phyloP scores from a whole-genome alignment of 2,888 invertebrate species.

The Fragum fragum region DNA sequence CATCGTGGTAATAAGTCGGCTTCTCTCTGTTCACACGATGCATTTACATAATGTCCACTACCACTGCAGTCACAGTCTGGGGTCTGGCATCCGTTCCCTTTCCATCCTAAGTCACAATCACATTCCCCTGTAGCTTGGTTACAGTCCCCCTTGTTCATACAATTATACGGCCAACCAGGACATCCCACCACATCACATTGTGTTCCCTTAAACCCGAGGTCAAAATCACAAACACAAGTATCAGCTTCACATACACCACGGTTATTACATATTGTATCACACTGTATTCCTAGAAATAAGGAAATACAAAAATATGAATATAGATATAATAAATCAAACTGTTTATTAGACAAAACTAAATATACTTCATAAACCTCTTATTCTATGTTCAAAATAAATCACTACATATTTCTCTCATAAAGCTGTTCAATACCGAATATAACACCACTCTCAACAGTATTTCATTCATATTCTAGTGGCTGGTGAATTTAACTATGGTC shows the following conservation, averaged over 20 bases:
- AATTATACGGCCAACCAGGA: constrained; percentile 78
- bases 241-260: constrained; percentile 75
- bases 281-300: constrained; percentile 48
- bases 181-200: constrained; percentile 73
- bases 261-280: constrained; percentile 71
- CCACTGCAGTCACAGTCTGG: constrained; percentile 74
- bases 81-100: constrained; percentile 71
- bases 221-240: constrained; percentile 74
- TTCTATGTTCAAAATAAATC: no score
- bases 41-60: constrained; percentile 42
- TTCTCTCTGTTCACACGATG: constrained; percentile 64
- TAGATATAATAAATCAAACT: no score
- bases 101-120: constrained; percentile 75
- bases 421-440: no score
- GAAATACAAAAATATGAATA: no score
- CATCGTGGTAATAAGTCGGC: constrained; percentile 73
- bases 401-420: no score
- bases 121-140: constrained; percentile 69
- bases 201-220: constrained; percentile 71
- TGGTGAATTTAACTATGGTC: no score
- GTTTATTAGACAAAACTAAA: no score
- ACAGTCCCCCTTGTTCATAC: constrained; percentile 75
- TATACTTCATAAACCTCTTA: no score
- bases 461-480: no score
- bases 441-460: no score